A percentile compares a stretch with the other conserved stretches of the same genome.
These are phyloP conservation scores for Brenthis hecate DNA, from an alignment of 2,888 invertebrate species.

Conservation along the genomic window DNA sequence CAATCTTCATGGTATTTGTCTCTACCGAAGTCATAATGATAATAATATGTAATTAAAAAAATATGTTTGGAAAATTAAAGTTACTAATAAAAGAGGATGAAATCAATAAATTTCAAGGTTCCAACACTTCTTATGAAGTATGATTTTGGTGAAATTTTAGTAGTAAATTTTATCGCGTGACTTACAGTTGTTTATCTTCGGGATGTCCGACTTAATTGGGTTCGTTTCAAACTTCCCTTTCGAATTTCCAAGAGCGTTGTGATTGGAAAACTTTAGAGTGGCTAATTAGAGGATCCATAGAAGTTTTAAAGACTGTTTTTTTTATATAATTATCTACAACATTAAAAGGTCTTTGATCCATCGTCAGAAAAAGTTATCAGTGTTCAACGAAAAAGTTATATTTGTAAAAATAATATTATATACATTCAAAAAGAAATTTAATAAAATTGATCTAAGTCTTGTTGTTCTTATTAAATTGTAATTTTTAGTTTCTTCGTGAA, in stretches of 20 bases:
- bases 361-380: too few relatives aligned
- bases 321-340: constrained; percentile 11
- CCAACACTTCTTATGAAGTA: not conserved
- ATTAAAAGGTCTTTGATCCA: too few relatives aligned
- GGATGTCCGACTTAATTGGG: constrained; percentile 43
- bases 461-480: too few relatives aligned
- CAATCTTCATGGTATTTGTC: too few relatives aligned
- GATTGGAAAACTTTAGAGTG: constrained; percentile 38
- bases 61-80: too few relatives aligned
- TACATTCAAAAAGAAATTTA: too few relatives aligned
- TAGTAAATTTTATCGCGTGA: constrained; percentile 37
- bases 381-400: too few relatives aligned
- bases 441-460: too few relatives aligned
- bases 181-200: constrained; percentile 39
- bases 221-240: constrained; percentile 41
- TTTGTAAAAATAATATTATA: too few relatives aligned
- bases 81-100: not conserved
- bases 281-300: constrained; percentile 36
- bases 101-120: not conserved
- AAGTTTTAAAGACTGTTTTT: constrained; percentile 25
- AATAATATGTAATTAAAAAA: too few relatives aligned
- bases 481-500: too few relatives aligned
- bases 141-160: constrained; percentile 30
- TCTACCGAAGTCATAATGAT: too few relatives aligned
- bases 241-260: constrained; percentile 35